Evolutionary conservation across 2,888 invertebrate genomes (phyloP).

Genomic region (Caenorhabditis wallacei): DNA sequence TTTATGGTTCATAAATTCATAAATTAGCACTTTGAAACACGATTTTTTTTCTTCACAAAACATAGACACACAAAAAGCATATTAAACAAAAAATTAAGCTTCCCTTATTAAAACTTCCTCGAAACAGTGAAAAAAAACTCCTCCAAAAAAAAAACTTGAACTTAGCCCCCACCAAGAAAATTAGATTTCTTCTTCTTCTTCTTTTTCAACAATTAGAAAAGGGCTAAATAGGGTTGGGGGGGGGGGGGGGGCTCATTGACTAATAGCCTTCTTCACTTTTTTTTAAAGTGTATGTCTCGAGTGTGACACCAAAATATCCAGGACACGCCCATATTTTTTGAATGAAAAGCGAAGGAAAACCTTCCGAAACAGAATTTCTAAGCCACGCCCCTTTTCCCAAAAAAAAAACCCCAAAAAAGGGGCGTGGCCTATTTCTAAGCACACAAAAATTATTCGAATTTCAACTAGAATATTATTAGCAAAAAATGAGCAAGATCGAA

Average conservation of each 20-base stretch:
- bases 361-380: too few species aligned
- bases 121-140: too few species aligned
- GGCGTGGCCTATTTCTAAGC: too few species aligned
- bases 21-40: too few species aligned
- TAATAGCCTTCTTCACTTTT: constrained; percentile 31
- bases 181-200: constrained; percentile 9
- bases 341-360: background rate
- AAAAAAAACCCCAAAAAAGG: too few species aligned
- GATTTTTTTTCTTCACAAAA: too few species aligned
- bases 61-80: too few species aligned
- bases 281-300: background rate
- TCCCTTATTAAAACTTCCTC: too few species aligned
- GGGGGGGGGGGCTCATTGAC: constrained; percentile 37
- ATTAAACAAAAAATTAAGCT: too few species aligned
- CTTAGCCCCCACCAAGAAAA: background rate
- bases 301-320: background rate
- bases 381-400: too few species aligned
- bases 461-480: constrained; percentile 18
- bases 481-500: constrained; percentile 5
- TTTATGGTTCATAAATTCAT: too few species aligned
- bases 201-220: background rate
- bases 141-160: background rate
- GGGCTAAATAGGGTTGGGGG: background rate
- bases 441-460: constrained; percentile 28
- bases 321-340: too few species aligned